Percentiles rank a stretch among this genome's conserved stretches.
Conservation (phyloP, 2,113 vertebrate species). For the Pipra filicauda region DNA sequence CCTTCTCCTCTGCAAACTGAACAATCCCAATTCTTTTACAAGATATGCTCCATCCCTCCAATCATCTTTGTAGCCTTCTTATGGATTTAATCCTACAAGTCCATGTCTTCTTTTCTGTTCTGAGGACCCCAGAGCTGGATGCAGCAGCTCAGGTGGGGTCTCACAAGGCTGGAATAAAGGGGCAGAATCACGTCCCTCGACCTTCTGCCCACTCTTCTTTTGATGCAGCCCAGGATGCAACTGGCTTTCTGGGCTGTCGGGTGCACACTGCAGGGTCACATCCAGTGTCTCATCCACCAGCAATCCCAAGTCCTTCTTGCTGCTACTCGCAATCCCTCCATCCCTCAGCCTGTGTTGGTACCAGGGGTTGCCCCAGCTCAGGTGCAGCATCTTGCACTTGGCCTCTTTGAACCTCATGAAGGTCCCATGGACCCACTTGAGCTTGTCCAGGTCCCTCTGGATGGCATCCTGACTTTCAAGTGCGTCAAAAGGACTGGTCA, state of each 20-base stretch:
- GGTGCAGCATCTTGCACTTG: background rate
- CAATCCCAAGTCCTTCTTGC: accelerated
- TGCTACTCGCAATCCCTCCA: background rate
- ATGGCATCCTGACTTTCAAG: background rate
- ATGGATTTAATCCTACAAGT: background rate
- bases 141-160: background rate
- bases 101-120: background rate
- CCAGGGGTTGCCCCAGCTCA: accelerated
- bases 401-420: background rate
- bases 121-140: background rate
- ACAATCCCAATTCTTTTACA: background rate
- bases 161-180: background rate
- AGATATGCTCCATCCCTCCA: background rate
- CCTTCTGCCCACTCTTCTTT: background rate
- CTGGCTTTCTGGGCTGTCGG: background rate
- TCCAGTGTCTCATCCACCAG: background rate
- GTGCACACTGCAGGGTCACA: background rate
- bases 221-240: accelerated
- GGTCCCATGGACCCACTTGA: background rate
- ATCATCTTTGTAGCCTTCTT: background rate
- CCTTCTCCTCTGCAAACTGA: background rate
- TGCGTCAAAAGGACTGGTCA: background rate
- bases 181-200: background rate
- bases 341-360: background rate
- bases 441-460: background rate